These are phyloP conservation scores for Drosophila varians DNA, from an alignment of 1,140 invertebrate species.

Conservation along the genomic window DNA sequence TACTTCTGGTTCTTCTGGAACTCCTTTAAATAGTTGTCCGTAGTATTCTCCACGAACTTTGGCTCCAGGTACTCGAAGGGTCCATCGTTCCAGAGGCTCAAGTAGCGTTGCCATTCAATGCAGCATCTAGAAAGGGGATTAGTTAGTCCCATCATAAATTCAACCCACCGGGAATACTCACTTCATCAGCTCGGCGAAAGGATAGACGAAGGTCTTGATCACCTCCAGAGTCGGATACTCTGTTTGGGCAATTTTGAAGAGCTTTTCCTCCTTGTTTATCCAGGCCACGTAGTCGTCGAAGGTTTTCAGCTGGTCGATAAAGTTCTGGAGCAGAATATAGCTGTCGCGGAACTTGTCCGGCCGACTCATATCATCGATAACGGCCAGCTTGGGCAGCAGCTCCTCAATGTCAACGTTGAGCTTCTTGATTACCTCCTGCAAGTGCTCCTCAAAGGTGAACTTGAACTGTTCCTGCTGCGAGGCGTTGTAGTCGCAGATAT, in stretches of 20 bases:
- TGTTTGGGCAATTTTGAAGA: conserved; percentile 92
- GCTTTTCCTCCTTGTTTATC: conserved; percentile 95
- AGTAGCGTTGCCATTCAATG: conserved; percentile 91
- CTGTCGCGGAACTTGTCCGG: conserved; percentile 87
- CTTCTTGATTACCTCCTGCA: conserved; percentile 88
- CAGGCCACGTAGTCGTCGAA: conserved; percentile 90
- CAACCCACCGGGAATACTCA: conserved; percentile 49
- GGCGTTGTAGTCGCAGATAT: conserved; percentile 89
- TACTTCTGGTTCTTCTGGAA: conserved; percentile 91
- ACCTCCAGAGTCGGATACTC: conserved; percentile 90
- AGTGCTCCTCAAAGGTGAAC: conserved; percentile 90
- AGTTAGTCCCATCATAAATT: too few relatives aligned
- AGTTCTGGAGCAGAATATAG: conserved; percentile 88
- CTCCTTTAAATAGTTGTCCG: conserved; percentile 89
- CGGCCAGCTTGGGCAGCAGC: conserved; percentile 87
- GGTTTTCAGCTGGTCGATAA: conserved; percentile 89
- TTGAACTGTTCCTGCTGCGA: conserved; percentile 91
- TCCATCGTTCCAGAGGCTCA: conserved; percentile 95
- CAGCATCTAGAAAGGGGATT: conserved; percentile 84
- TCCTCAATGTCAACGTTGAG: conserved; percentile 89
- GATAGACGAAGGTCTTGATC: conserved; percentile 88
- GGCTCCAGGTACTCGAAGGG: conserved; percentile 92
- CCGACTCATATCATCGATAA: conserved; percentile 89
- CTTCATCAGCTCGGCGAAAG: conserved; percentile 88
- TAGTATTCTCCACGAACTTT: conserved; percentile 88